These are phyloP conservation scores for Drosophila arizonae DNA, from an alignment of 1,140 invertebrate species.

Conservation along the genomic window DNA sequence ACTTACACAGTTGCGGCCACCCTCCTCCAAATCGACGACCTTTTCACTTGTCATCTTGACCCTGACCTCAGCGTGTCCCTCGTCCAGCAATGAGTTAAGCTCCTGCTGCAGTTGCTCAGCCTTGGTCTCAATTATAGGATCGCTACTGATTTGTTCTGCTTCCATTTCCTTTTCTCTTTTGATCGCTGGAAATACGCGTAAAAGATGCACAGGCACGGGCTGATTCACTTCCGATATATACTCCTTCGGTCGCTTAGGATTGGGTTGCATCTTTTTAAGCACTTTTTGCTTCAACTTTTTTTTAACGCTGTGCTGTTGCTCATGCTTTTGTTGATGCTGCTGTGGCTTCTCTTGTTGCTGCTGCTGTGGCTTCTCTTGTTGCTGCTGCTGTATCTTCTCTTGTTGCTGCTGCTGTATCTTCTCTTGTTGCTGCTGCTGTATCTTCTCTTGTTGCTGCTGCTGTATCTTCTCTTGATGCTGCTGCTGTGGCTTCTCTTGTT, in stretches of 20 bases:
- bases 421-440: too few relatives aligned
- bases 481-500: not conserved
- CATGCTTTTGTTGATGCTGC: not conserved
- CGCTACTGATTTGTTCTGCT: conserved; percentile 42
- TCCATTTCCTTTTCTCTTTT: conserved; percentile 52
- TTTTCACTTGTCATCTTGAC: conserved; percentile 33
- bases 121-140: conserved; percentile 15
- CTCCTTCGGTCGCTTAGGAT: not conserved
- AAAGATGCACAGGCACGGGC: not conserved
- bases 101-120: conserved; percentile 51
- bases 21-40: conserved; percentile 49
- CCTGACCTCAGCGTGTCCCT: conserved; percentile 24
- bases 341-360: not conserved
- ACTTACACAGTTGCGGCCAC: conserved; percentile 34
- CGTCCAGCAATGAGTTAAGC: conserved; percentile 55
- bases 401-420: conserved; percentile 1
- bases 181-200: conserved; percentile 29
- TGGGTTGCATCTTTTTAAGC: not conserved
- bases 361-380: not conserved
- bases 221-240: not conserved
- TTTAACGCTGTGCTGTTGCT: not conserved
- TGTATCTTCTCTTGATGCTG: not conserved
- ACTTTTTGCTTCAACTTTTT: conserved; percentile 1
- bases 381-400: not conserved
- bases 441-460: too few relatives aligned